phyloP scores from a whole-genome alignment of 2,888 invertebrate genomes.

The Zootermopsis nevadensis region DNA sequence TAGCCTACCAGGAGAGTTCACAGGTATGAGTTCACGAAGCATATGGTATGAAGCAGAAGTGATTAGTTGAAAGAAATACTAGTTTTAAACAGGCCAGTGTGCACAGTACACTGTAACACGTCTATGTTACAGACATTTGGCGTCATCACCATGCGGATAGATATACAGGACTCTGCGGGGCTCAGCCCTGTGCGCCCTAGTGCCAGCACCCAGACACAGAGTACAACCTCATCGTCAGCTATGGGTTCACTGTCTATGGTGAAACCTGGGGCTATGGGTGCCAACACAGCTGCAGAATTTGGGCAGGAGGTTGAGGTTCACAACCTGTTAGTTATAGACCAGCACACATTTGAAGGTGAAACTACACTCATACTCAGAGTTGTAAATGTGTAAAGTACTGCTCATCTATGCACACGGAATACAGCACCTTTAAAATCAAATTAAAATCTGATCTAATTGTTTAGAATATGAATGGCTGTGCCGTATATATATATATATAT shows the following conservation, averaged over 20 bases:
- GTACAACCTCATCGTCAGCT: constrained; percentile 69
- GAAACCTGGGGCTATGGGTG: constrained; percentile 57
- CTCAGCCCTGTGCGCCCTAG: constrained; percentile 75
- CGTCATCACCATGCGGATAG: constrained; percentile 89
- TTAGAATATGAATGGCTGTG: too few relatives aligned
- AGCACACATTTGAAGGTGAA: constrained; percentile 91
- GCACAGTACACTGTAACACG: too few relatives aligned
- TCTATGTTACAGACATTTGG: constrained; percentile 86
- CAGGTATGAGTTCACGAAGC: constrained; percentile 66
- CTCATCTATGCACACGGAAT: too few relatives aligned
- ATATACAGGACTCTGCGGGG: constrained; percentile 84
- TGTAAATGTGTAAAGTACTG: too few relatives aligned
- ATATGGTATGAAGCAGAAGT: constrained; percentile 3
- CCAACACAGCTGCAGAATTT: constrained; percentile 63
- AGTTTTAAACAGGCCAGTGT: background rate
- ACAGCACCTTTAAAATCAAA: too few relatives aligned
- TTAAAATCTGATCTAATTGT: too few relatives aligned
- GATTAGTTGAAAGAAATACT: background rate
- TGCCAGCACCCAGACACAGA: constrained; percentile 82
- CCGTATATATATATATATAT: too few relatives aligned
- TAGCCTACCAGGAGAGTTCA: constrained; percentile 93
- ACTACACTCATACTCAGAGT: background rate
- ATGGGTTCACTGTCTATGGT: constrained; percentile 59
- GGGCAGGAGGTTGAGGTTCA: constrained; percentile 92
- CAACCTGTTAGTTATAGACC: constrained; percentile 91